Conservation (phyloP, 2,888 invertebrate genomes). For the Dolichomitus sp. region DNA sequence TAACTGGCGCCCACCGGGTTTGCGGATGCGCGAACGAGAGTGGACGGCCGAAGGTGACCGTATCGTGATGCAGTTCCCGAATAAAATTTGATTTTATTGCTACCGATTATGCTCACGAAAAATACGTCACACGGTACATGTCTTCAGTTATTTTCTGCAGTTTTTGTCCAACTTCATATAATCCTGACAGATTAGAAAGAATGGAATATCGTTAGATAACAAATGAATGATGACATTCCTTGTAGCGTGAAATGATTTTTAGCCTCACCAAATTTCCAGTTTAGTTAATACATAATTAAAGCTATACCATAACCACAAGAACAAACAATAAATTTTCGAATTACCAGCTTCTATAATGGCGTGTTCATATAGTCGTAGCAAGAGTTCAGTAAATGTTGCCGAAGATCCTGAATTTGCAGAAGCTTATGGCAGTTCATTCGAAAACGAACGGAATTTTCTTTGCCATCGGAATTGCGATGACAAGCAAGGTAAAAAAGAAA, state of each 20-base stretch:
- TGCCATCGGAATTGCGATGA: slow-evolving; percentile 4
- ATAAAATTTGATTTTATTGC: no score
- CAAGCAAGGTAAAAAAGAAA: slow-evolving; percentile 18
- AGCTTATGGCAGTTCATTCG: slow-evolving; percentile 21
- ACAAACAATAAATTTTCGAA: neutral
- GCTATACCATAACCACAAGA: neutral
- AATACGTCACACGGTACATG: no score
- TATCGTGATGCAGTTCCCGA: no score
- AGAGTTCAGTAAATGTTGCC: neutral
- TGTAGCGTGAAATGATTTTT: neutral
- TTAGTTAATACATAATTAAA: neutral
- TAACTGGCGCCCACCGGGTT: no score
- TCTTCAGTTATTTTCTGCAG: no score
- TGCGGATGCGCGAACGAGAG: no score
- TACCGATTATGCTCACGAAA: no score
- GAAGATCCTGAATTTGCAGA: neutral
- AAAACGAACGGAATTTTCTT: slow-evolving; percentile 19
- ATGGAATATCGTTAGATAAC: slow-evolving; percentile 2
- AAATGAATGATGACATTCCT: neutral
- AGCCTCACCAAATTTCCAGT: slow-evolving; percentile 14
- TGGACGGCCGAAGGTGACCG: no score
- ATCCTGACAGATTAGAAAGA: neutral
- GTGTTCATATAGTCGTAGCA: neutral
- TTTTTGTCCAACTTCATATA: neutral
- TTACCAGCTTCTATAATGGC: slow-evolving; percentile 14